Base-by-base conservation (phyloP, 2,113 vertebrate genomes). In the Caretta caretta region DNA sequence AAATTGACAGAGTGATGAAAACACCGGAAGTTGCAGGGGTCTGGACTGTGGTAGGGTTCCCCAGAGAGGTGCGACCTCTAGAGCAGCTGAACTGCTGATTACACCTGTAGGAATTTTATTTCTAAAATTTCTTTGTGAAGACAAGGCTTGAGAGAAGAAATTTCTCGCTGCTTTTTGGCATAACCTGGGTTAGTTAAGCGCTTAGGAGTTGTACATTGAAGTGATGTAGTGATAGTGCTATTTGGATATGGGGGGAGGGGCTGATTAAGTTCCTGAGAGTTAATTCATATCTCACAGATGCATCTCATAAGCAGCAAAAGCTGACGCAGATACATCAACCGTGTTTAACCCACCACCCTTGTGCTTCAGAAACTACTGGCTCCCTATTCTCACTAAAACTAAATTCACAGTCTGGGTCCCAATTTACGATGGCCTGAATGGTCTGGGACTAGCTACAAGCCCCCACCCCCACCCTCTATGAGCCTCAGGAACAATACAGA, bases 81-180 rank as follows among this genome's bases (percentile, higher is more conserved):
- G 11, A 46, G 90, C 59, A 88, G 93, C 65, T 90, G 86, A 91
- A 57, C n/a, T 50, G 83, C 62, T 35, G n/a, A 84, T 62, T 87
- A 56, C 29, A 46, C 81, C 24, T 7, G 17, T 75, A 90, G 84
- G 82, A 88, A 20, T 90, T 91, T 92, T 91, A 20, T 90, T 54
- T 84, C 53, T 83, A 72, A 80, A 93, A 24, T 31, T 83, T 65
- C 88, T 90, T 50, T 84, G 82, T 84, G 86, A 92, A 97, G 84
- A 65, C 62, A 86, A 91, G 94, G 80, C 38, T 92, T n/a, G 42
- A 81, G 38, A 90, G 88, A 10, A 88, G 79, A 96, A 91, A 56
- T 84, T 35, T 87, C 46, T 22, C 49, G 50, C 57, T 72, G 35
- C 46, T 90, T 92, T 92, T 62, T 91, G 88, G 81, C 42, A 81